A percentile compares a stretch with the other conserved stretches of the same genome.
Conservation (phyloP, 2,113 vertebrate genomes). For the Otocyon megalotis region DNA sequence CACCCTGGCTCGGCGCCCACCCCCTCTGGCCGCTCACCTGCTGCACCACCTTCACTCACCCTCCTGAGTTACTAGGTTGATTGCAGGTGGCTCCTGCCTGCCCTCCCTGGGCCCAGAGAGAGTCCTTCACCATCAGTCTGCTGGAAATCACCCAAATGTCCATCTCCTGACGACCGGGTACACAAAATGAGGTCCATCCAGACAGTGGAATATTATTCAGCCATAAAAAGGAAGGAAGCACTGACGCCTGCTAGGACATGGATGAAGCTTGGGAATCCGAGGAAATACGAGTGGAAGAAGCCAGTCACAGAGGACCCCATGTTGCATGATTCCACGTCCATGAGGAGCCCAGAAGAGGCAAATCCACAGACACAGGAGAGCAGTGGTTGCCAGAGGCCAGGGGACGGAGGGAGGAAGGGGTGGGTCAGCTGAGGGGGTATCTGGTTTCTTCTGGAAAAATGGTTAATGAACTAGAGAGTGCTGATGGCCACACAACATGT, state of each 20-base stretch:
- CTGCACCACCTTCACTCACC: not conserved
- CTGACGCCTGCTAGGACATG: accelerated
- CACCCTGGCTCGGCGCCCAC: too few species aligned
- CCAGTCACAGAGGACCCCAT: not conserved
- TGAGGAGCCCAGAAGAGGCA: not conserved
- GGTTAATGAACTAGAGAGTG: not conserved
- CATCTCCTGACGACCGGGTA: not conserved
- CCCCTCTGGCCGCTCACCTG: too few species aligned
- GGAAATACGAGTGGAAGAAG: not conserved
- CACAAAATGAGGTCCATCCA: too few species aligned
- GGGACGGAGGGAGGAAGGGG: too few species aligned
- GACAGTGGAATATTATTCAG: too few species aligned
- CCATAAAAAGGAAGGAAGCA: too few species aligned
- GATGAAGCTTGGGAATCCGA: not conserved
- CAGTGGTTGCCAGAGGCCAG: accelerated
- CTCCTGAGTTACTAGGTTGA: accelerated
- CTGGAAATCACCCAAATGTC: not conserved
- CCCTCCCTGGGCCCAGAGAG: not conserved
- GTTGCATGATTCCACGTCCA: accelerated
- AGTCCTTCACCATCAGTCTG: not conserved
- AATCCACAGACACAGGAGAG: not conserved
- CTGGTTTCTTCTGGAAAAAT: not conserved
- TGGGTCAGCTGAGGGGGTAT: too few species aligned
- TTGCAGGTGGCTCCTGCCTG: not conserved
- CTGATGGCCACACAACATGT: not conserved